These are phyloP conservation scores for Benthosema pterotum DNA, from an alignment of 2,797 vertebrate genomes.

Conservation along the genomic window DNA sequence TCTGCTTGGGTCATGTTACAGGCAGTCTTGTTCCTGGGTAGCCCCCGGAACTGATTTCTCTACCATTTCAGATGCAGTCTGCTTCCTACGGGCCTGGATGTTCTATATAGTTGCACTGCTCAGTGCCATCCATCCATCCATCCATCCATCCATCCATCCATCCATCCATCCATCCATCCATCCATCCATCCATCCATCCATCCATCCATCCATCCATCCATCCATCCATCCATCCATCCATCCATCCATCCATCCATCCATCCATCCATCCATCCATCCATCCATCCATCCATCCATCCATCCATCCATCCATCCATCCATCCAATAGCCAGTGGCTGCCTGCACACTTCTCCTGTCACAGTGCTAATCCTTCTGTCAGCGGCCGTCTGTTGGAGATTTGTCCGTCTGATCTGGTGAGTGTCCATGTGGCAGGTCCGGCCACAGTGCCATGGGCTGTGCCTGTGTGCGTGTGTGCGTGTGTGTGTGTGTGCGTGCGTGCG, in stretches of 20 bases:
- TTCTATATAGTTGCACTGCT: no score
- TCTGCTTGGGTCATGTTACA: no score
- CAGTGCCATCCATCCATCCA: conserved; percentile 28
- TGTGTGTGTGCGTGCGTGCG: conserved; percentile 20
- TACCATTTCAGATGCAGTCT: no score
- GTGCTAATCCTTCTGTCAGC: conserved; percentile 94
- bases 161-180: conserved; percentile 34
- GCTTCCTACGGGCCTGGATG: no score
- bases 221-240: conserved; percentile 34
- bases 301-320: conserved; percentile 28
- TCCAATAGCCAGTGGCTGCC: conserved; percentile 70
- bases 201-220: conserved; percentile 35
- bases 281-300: not conserved
- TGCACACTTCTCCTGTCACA: conserved; percentile 80
- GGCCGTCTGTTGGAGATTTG: conserved; percentile 92
- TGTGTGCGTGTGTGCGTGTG: conserved; percentile 28
- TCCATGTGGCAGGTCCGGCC: conserved; percentile 86
- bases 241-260: conserved; percentile 34
- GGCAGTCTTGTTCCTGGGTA: no score
- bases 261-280: no score
- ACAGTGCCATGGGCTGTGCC: conserved; percentile 71
- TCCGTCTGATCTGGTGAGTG: conserved; percentile 86
- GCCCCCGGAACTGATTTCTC: no score
- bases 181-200: conserved; percentile 33
- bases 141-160: conserved; percentile 34